These are phyloP conservation scores for Colletes latitarsis DNA, from an alignment of 1,140 invertebrate genomes.

Conservation along the genomic window DNA sequence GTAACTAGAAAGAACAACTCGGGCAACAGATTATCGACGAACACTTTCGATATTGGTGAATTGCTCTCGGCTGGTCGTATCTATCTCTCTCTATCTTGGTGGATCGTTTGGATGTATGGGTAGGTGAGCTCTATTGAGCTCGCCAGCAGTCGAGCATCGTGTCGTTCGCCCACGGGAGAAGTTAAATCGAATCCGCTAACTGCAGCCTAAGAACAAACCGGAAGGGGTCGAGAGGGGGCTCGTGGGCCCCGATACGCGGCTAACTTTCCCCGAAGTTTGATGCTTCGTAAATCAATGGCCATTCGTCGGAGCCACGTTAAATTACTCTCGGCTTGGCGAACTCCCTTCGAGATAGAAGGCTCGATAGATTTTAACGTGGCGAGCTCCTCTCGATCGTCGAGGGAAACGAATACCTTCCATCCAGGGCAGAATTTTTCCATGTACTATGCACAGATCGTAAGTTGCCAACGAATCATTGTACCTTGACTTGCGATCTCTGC, in stretches of 20 bases:
- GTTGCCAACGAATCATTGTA: too few relatives aligned
- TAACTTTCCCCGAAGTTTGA: constrained; percentile 70
- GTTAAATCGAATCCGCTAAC: constrained; percentile 77
- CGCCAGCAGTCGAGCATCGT: constrained; percentile 52
- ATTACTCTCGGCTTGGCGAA: constrained; percentile 62
- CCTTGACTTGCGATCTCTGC: too few relatives aligned
- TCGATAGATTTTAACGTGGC: constrained; percentile 24
- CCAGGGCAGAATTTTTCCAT: background rate
- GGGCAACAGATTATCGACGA: constrained; percentile 64
- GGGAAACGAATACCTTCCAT: background rate
- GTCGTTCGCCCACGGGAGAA: constrained; percentile 66
- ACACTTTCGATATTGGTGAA: constrained; percentile 74
- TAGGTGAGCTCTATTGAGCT: constrained; percentile 8
- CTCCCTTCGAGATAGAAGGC: constrained; percentile 18
- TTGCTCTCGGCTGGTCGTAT: constrained; percentile 60
- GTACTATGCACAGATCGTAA: too few relatives aligned
- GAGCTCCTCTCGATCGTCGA: background rate
- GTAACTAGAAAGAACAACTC: constrained; percentile 54
- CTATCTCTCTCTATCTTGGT: constrained; percentile 36
- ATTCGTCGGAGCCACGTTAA: constrained; percentile 71
- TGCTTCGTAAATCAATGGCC: constrained; percentile 72
- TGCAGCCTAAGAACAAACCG: constrained; percentile 71
- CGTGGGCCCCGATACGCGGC: constrained; percentile 57
- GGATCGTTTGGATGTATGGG: background rate
- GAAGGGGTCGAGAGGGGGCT: constrained; percentile 24